These are phyloP conservation scores for Bufo bufo DNA, from an alignment of 2,113 vertebrate species.

Conservation along the genomic window DNA sequence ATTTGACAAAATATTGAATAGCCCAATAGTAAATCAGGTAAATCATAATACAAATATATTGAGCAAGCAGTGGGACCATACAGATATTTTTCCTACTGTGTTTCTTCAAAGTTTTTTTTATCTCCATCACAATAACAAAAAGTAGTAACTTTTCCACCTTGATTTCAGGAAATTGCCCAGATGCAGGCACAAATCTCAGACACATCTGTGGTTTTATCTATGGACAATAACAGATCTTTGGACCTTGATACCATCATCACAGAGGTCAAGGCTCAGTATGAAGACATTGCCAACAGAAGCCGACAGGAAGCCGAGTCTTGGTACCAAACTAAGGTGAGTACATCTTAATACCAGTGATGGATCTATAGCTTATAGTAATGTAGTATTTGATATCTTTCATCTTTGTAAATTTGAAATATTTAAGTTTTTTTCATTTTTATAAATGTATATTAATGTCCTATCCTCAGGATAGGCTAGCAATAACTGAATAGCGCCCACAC, in stretches of 20 bases:
- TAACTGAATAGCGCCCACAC: no score
- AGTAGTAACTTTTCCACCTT: not conserved
- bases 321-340: slow-evolving; percentile 86
- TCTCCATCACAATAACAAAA: not conserved
- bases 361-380: not conserved
- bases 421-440: no score
- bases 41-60: not conserved
- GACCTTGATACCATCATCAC: slow-evolving; percentile 84
- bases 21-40: no score
- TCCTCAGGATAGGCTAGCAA: no score
- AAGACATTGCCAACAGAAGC: slow-evolving; percentile 82
- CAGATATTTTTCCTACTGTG: not conserved
- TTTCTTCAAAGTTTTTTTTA: no score
- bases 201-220: slow-evolving; percentile 85
- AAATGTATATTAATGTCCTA: no score
- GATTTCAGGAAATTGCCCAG: slow-evolving; percentile 82
- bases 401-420: no score
- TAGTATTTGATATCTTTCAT: no score
- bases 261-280: slow-evolving; percentile 87
- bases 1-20: no score
- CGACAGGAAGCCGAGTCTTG: slow-evolving; percentile 84
- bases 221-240: slow-evolving; percentile 89
- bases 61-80: not conserved
- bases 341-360: not conserved
- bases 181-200: slow-evolving; percentile 85